Evolutionary conservation across 30 jellyfish, hydroid and myxozoan species (phyloP), one percentile per base, ranked within the genome.

Genomic region (Cassiopea andromeda): DNA sequence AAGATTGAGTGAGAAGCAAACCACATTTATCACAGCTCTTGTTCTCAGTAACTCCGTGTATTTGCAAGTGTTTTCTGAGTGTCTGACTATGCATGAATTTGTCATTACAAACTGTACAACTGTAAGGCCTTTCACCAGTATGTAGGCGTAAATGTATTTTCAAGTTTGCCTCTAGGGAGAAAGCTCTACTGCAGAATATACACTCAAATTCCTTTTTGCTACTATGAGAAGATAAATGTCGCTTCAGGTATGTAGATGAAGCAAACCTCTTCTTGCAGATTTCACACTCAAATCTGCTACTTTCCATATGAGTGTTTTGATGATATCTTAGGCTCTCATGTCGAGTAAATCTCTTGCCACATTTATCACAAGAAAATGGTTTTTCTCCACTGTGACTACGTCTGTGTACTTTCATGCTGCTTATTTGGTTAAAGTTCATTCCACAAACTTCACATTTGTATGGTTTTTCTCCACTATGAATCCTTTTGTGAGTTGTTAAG

Each of bases 351-450:
- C 60, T 49, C 2, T 50, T 59, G 19, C 81, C 81, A 27, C 92
- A 84, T 66, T 44, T 84, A 44, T 54, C 71, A 84, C 92, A 84
- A 67, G 69, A 66, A n/a, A 69, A 84, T 1, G 92, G 92, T 81
- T 84, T 84, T 58, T 72, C 85, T 5, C 78, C 78, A 2, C 77
- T 16, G 48, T 85, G 93, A 46, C 61, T 75, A 46, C 88, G 46
- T 43, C 76, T 60, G 57, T 85, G 93, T 13, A 48, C 66, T 59
- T 46, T 75, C 54, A 85, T 44, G 14, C 66, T 19, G 14, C 58
- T 66, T 44, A 44, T 57, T 46, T 57, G 87, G 72, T n/a, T 75
- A 57, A 74, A 85, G 1, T 75, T 2, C 69, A 48, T 70, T 50
- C 77, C 85, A 46, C 92, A 84, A 61, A 49, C 73, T 47, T 70